Evolutionary conservation across 1,140 invertebrate species (phyloP).

Genomic region (Cotesia typhae): DNA sequence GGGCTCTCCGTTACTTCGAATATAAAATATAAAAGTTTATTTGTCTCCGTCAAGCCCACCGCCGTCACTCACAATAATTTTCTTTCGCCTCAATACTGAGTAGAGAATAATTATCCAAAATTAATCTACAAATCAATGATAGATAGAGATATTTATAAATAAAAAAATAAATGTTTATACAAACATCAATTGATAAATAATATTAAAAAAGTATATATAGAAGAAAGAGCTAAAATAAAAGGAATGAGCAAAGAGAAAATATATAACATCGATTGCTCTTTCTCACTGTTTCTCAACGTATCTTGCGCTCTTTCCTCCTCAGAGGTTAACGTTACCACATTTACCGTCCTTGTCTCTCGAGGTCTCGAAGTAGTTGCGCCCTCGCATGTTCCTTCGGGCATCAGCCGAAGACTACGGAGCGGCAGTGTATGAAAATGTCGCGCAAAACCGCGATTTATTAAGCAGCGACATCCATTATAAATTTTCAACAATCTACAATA

Average conservation of each 20-base stretch:
- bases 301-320: not conserved
- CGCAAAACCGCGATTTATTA: not conserved
- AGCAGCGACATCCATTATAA: not conserved
- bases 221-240: too few species aligned
- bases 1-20: constrained; percentile 21
- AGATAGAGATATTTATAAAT: too few species aligned
- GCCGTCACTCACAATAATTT: not conserved
- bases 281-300: too few species aligned
- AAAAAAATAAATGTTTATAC: too few species aligned
- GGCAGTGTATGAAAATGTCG: constrained; percentile 21
- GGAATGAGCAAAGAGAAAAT: too few species aligned
- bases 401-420: not conserved
- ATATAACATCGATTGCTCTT: too few species aligned
- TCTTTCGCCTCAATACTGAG: not conserved
- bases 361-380: constrained; percentile 20
- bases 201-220: too few species aligned
- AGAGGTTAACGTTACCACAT: not conserved
- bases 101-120: not conserved
- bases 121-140: too few species aligned
- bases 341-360: constrained; percentile 5
- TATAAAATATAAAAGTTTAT: not conserved
- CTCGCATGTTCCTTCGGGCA: constrained; percentile 26
- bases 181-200: too few species aligned
- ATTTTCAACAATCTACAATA: constrained; percentile 29
- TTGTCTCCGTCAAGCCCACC: not conserved